Evolutionary conservation across 2,113 vertebrate species (phyloP).

Genomic region (Mixornis gularis): DNA sequence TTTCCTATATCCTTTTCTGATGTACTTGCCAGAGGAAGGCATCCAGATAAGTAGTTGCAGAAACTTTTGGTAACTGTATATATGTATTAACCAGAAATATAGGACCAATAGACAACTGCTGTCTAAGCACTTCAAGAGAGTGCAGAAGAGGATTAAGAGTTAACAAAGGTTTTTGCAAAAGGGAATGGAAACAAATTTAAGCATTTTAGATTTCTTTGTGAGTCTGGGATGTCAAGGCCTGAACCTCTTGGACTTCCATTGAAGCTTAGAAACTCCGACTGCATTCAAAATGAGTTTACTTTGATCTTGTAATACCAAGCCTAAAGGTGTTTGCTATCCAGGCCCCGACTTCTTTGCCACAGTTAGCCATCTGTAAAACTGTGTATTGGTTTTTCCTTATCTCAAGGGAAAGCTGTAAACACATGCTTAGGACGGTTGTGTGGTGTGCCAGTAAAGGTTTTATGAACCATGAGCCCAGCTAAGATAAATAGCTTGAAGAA

Average conservation of each 20-base stretch:
- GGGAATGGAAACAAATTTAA: background rate
- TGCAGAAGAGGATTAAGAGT: background rate
- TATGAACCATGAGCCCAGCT: background rate
- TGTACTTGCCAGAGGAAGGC: rapidly evolving
- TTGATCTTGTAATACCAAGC: background rate
- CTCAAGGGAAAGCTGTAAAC: background rate
- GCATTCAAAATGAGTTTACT: background rate
- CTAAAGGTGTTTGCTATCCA: background rate
- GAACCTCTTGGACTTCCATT: background rate
- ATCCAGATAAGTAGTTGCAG: background rate
- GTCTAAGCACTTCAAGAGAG: background rate
- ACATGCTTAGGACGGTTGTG: background rate
- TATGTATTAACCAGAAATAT: background rate
- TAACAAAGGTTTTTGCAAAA: background rate
- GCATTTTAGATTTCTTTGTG: background rate
- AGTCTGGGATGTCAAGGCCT: background rate
- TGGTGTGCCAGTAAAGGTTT: background rate
- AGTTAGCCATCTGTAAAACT: background rate
- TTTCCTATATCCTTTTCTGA: background rate
- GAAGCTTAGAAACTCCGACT: background rate
- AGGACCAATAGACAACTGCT: background rate
- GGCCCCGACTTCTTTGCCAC: background rate
- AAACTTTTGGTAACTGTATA: background rate
- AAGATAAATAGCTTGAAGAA: background rate
- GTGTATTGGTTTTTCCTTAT: background rate